phyloP scores from a whole-genome alignment of 1,140 invertebrate species.

The Hydropsyche tenuis region DNA sequence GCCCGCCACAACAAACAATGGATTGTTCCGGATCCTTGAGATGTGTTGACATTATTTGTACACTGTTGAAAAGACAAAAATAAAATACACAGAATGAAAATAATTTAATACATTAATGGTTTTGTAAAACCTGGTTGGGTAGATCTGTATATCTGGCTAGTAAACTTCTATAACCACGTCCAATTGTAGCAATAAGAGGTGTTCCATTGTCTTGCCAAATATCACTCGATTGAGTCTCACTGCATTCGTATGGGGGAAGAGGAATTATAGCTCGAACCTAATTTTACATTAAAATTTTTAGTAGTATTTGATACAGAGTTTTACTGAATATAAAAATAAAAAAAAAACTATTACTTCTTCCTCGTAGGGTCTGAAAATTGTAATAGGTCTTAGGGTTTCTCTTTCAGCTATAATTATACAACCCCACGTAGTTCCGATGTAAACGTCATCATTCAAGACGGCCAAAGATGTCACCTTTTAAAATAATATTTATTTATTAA shows the following conservation, averaged over 20 bases:
- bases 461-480: conserved; percentile 79
- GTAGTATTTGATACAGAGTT: no score
- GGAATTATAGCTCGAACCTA: conserved; percentile 58
- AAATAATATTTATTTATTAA: not conserved
- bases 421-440: conserved; percentile 91
- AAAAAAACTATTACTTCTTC: conserved; percentile 72
- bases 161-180: conserved; percentile 82
- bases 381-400: conserved; percentile 80
- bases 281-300: conserved; percentile 13
- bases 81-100: not conserved
- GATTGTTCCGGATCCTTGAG: conserved; percentile 66
- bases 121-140: conserved; percentile 53
- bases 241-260: conserved; percentile 49
- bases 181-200: conserved; percentile 76
- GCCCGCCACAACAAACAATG: conserved; percentile 76
- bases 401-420: conserved; percentile 88
- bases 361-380: conserved; percentile 89
- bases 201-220: conserved; percentile 56
- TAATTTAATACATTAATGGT: not conserved
- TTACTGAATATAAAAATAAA: no score
- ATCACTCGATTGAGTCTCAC: conserved; percentile 58
- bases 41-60: conserved; percentile 42
- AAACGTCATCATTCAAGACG: conserved; percentile 73
- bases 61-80: conserved; percentile 32
- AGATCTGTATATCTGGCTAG: conserved; percentile 74